Percentiles rank a stretch among this genome's conserved stretches.
phyloP scores from a whole-genome alignment of 2,797 vertebrate genomes.

The Dicrostonyx torquatus region DNA sequence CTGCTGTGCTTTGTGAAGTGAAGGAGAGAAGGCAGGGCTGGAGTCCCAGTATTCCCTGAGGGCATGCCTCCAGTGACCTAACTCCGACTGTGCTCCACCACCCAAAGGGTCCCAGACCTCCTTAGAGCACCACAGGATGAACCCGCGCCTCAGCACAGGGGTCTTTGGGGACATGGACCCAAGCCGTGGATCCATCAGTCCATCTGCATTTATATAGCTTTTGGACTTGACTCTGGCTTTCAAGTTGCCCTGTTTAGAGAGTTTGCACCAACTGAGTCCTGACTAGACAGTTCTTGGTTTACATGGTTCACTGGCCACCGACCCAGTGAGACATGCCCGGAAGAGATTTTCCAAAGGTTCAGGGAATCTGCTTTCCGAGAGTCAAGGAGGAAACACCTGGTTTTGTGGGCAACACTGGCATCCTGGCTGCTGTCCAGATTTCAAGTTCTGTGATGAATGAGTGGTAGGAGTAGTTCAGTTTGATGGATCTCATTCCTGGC shows the following conservation, averaged over 20 bases:
- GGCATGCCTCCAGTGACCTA: neutral
- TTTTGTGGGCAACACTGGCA: neutral
- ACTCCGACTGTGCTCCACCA: too few species aligned
- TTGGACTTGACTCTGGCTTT: neutral
- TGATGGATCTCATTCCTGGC: neutral
- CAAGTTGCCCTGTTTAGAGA: neutral
- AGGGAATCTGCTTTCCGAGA: neutral
- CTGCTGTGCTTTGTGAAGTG: neutral
- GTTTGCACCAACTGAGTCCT: neutral
- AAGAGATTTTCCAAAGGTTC: neutral
- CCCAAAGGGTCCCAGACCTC: neutral
- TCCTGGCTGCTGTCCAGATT: neutral
- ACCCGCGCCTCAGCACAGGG: neutral
- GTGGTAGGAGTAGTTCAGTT: rapidly evolving
- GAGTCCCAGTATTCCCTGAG: neutral
- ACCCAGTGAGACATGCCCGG: neutral
- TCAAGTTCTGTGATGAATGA: neutral
- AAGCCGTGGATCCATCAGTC: neutral
- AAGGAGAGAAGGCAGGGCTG: too few species aligned
- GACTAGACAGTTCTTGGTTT: neutral
- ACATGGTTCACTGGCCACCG: neutral
- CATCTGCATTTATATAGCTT: neutral
- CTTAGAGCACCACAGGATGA: neutral
- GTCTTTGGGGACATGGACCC: neutral
- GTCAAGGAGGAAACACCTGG: neutral